Base-by-base conservation (phyloP, 2,797 vertebrate species). In the Jordanella pulchra region DNA sequence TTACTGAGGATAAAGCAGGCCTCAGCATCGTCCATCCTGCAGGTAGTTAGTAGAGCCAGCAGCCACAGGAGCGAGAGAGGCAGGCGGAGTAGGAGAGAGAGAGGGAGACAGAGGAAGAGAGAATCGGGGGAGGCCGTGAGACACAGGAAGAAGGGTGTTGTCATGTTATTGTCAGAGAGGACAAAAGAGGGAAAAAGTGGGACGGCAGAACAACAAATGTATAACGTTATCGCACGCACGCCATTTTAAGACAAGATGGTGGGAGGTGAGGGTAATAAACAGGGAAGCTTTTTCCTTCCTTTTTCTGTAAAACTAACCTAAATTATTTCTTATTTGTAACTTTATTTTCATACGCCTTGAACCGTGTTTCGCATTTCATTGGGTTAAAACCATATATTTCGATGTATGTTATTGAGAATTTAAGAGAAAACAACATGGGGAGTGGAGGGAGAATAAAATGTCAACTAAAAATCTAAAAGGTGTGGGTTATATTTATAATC, bases 1-100 rank as follows among this genome's bases (percentile, higher is more conserved):
- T 95, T 96, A 82, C 95, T 96, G 89, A 96, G 95, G 90, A 96
- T 96, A 84, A 96, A 96, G 90, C 95, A 96, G 89, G 94, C 95
- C 84, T 96, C 95, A 10, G 95, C 95, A 80, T 96, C 95, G 83
- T 96, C 95, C 94, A 96, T 95, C 90, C 95, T 96, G 83, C 80
- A 85, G 88, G 82, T 82, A 75, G 91, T 88, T 90, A 88, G 86
- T 77, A 75, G 64, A 85, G 82, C 78, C 65, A 45, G 79, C 73
- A 83, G 73, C 72, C 83, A 79, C 25, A 48, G 75, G 80, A 82
- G 81, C 7, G 14, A 76, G 67, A 70, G 51, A 82, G 66, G 65
- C 3, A 67, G 71, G 78, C 11, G 47, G 28, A 71, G 17, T 65
- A 44, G 71, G 55, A 78, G 64, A 55, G 64, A 58, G 51, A 63